Evolutionary conservation across 1,140 invertebrate species (phyloP).

Genomic region (honey bee (Apis mellifera)): DNA sequence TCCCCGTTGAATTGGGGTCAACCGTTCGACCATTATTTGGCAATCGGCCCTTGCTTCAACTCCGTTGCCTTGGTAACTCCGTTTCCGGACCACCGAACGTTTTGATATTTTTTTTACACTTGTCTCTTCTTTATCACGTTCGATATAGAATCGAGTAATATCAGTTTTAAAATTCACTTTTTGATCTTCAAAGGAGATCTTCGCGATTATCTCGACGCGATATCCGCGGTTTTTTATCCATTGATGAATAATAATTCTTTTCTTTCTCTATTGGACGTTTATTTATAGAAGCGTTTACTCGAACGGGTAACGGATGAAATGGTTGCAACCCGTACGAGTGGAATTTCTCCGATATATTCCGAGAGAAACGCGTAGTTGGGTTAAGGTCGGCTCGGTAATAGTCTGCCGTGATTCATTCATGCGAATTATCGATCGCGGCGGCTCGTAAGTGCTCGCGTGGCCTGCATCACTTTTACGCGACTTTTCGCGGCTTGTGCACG

Average conservation of each 20-base stretch:
- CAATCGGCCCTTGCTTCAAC: neutral
- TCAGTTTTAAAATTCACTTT: no score
- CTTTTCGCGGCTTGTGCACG: conserved; percentile 27
- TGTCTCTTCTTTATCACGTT: no score
- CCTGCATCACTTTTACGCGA: neutral
- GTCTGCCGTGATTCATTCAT: conserved; percentile 54
- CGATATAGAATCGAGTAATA: no score
- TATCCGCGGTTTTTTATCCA: no score
- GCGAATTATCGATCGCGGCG: conserved; percentile 41
- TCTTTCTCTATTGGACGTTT: no score
- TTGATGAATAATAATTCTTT: no score
- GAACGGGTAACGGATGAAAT: neutral
- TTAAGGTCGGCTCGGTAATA: conserved; percentile 36
- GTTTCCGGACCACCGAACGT: neutral
- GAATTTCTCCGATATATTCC: neutral
- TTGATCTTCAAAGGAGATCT: neutral
- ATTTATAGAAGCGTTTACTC: neutral
- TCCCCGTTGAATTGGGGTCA: neutral
- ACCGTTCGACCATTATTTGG: neutral
- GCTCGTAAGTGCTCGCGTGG: neutral
- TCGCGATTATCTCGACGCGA: neutral
- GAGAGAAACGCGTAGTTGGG: neutral
- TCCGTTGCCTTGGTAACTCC: neutral
- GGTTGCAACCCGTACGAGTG: no score
- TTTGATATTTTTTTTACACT: neutral